Conservation (phyloP, 2,888 invertebrate genomes). For the Agrotis ipsilon region DNA sequence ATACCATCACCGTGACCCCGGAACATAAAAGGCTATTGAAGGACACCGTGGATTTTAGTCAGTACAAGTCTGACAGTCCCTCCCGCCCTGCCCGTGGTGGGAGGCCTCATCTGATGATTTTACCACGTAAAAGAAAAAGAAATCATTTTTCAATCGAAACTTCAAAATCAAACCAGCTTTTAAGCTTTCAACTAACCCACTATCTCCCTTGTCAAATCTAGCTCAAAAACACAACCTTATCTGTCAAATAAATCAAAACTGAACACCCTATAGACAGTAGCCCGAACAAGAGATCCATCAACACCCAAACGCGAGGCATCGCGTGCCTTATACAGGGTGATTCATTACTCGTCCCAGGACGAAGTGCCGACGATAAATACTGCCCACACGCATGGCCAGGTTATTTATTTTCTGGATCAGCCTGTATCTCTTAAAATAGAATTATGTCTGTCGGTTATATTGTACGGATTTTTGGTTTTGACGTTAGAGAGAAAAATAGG, state of each 20-base stretch:
- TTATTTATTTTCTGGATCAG: conserved; percentile 74
- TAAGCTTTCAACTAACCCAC: conserved; percentile 30
- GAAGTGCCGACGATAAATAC: conserved; percentile 74
- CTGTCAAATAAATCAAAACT: conserved; percentile 60
- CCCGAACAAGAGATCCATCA: conserved; percentile 68
- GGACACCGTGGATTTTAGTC: too few relatives aligned
- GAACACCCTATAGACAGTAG: conserved; percentile 52
- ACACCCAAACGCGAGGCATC: conserved; percentile 66
- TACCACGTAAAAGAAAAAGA: too few relatives aligned
- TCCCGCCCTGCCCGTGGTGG: too few relatives aligned
- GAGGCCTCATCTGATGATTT: too few relatives aligned
- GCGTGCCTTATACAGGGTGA: conserved; percentile 75
- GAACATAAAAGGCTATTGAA: too few relatives aligned
- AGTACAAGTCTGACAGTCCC: too few relatives aligned
- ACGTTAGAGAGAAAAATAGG: conserved; percentile 6
- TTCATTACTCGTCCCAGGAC: conserved; percentile 70
- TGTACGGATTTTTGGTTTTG: conserved; percentile 31
- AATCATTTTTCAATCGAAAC: conserved; percentile 2
- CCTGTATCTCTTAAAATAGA: conserved; percentile 74
- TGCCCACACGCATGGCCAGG: conserved; percentile 70
- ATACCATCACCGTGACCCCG: too few relatives aligned
- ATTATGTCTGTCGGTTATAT: conserved; percentile 59
- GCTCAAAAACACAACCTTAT: conserved; percentile 21
- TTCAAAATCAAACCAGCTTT: not conserved
- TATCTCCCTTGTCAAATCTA: conserved; percentile 16